These are phyloP conservation scores for Atractosteus spatula DNA, from an alignment of 2,113 vertebrate species.

Conservation along the genomic window DNA sequence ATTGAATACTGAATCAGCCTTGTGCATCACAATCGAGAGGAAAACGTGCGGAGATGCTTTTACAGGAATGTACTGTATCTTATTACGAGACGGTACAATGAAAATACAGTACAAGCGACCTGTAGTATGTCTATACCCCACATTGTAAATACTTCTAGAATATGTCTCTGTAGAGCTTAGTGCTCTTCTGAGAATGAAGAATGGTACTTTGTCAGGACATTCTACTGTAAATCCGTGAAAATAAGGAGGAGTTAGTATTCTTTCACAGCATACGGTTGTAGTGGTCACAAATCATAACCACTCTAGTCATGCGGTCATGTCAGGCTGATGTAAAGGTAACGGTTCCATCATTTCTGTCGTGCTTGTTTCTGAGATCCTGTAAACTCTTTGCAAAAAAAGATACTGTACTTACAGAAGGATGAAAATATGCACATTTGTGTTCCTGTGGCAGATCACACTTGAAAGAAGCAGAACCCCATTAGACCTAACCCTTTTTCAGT, in stretches of 20 bases:
- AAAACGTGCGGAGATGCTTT: background rate
- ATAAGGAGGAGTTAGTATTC: too few relatives aligned
- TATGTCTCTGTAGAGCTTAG: constrained; percentile 10
- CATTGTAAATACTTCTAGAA: constrained; percentile 19
- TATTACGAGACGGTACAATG: constrained; percentile 43
- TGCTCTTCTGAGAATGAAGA: background rate
- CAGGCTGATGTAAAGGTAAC: background rate
- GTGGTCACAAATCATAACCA: background rate
- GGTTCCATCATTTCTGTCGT: background rate
- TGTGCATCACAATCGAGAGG: background rate
- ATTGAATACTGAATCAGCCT: background rate
- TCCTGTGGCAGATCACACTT: constrained; percentile 57
- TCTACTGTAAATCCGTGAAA: too few relatives aligned
- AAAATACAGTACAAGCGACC: constrained; percentile 9
- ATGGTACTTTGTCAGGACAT: too few relatives aligned
- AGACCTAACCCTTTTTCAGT: constrained; percentile 18
- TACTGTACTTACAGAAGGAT: background rate
- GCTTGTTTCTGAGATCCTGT: background rate
- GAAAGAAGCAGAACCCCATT: constrained; percentile 53
- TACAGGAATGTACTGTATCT: too few relatives aligned
- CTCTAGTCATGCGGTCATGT: background rate
- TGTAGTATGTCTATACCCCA: constrained; percentile 33
- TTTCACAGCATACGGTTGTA: too few relatives aligned
- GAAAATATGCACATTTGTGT: constrained; percentile 36
- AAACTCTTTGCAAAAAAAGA: background rate